Evolutionary conservation across 2,888 invertebrate species (phyloP).

Genomic region (Dichetophora obliterata): DNA sequence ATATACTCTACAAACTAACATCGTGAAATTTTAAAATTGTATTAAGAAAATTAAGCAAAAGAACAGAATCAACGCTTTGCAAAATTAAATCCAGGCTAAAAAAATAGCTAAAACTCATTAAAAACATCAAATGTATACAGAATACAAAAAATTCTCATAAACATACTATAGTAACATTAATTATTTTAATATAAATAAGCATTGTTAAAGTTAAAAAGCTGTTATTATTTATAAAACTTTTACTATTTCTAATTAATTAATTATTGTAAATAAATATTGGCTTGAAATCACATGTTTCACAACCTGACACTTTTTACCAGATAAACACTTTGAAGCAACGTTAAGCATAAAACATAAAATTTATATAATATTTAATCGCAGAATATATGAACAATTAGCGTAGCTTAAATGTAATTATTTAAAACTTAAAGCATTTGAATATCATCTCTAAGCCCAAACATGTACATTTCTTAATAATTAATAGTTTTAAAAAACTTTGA

Average conservation of each 20-base stretch:
- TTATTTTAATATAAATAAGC: neutral
- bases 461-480: conserved; percentile 8
- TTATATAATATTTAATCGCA: neutral
- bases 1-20: neutral
- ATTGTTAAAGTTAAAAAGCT: conserved; percentile 7
- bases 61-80: conserved; percentile 37
- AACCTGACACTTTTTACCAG: conserved; percentile 30
- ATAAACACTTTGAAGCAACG: neutral
- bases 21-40: neutral
- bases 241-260: neutral
- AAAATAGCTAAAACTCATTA: neutral
- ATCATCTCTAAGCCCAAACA: neutral
- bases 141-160: neutral
- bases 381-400: neutral
- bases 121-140: neutral
- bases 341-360: neutral
- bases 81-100: neutral
- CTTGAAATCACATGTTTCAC: conserved; percentile 18
- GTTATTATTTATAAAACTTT: conserved; percentile 16
- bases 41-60: conserved; percentile 14
- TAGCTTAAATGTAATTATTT: conserved; percentile 16
- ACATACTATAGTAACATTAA: neutral
- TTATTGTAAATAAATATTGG: conserved; percentile 31
- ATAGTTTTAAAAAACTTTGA: neutral
- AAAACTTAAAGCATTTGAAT: neutral